Evolutionary conservation across 2,888 invertebrate species (phyloP).

Genomic region (Ormyrus labotus): DNA sequence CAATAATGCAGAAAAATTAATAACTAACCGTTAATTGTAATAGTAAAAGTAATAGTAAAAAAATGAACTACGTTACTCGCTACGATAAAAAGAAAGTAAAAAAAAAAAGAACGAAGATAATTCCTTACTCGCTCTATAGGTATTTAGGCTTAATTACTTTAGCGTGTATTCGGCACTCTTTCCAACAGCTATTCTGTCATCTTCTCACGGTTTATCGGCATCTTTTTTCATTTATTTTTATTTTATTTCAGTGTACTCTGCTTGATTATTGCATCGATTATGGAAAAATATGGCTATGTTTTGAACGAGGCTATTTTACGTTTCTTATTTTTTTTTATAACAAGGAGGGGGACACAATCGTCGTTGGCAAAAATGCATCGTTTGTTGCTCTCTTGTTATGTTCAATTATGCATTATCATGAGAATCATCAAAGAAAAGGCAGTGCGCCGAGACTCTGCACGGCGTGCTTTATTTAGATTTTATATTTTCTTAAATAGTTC

Average conservation of each 20-base stretch:
- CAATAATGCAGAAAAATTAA: constrained; percentile 37
- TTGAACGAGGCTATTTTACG: constrained; percentile 57
- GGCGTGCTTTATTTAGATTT: constrained; percentile 2
- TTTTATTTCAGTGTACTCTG: constrained; percentile 56
- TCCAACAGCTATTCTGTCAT: constrained; percentile 63
- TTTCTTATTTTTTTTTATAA: constrained; percentile 59
- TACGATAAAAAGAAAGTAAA: constrained; percentile 56
- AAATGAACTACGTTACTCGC: constrained; percentile 33
- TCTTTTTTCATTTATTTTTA: constrained; percentile 58
- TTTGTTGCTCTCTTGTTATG: constrained; percentile 60
- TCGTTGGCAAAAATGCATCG: constrained; percentile 65
- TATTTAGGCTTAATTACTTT: constrained; percentile 31
- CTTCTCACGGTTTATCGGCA: constrained; percentile 55
- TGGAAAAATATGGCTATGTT: constrained; percentile 76
- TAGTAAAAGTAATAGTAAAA: constrained; percentile 45
- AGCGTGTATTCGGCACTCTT: constrained; percentile 66
- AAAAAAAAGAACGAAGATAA: constrained; percentile 47
- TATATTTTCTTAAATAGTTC: constrained; percentile 52
- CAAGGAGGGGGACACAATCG: constrained; percentile 66
- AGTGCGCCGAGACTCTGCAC: constrained; percentile 56
- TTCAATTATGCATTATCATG: constrained; percentile 53
- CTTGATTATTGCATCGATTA: constrained; percentile 73
- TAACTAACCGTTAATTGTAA: constrained; percentile 29
- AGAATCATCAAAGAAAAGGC: constrained; percentile 67
- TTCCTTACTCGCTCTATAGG: constrained; percentile 37